These are phyloP conservation scores for Spodoptera exigua DNA, from an alignment of 2,888 invertebrate species.

Conservation along the genomic window DNA sequence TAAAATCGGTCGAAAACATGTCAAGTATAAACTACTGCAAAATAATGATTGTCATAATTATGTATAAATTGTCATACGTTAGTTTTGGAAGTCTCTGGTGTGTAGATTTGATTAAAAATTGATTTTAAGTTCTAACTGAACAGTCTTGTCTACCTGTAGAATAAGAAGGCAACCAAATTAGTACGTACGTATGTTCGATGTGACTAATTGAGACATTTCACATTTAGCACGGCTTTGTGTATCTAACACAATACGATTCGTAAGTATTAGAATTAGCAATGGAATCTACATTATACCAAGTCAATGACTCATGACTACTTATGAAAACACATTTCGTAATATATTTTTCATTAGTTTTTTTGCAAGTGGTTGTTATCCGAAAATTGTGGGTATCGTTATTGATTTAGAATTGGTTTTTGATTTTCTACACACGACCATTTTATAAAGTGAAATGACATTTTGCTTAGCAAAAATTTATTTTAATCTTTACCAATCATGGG, in stretches of 20 bases:
- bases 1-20: too few relatives aligned
- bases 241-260: constrained; percentile 28
- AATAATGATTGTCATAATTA: too few relatives aligned
- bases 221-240: constrained; percentile 33
- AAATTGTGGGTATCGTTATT: background rate
- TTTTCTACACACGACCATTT: too few relatives aligned
- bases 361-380: constrained; percentile 1
- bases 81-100: too few relatives aligned
- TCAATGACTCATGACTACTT: constrained; percentile 41
- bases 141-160: too few relatives aligned
- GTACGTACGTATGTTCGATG: constrained; percentile 44
- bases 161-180: constrained; percentile 1
- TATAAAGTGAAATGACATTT: too few relatives aligned
- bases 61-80: too few relatives aligned
- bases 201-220: constrained; percentile 37
- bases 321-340: constrained; percentile 13
- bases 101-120: too few relatives aligned
- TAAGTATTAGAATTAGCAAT: constrained; percentile 33
- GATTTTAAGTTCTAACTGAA: too few relatives aligned
- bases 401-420: background rate
- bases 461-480: too few relatives aligned
- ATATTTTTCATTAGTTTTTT: constrained; percentile 18
- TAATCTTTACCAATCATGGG: too few relatives aligned
- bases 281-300: constrained; percentile 24
- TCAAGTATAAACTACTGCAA: too few relatives aligned